Conservation (phyloP, 2,113 vertebrate species). For the Nycticryphes semicollaris region DNA sequence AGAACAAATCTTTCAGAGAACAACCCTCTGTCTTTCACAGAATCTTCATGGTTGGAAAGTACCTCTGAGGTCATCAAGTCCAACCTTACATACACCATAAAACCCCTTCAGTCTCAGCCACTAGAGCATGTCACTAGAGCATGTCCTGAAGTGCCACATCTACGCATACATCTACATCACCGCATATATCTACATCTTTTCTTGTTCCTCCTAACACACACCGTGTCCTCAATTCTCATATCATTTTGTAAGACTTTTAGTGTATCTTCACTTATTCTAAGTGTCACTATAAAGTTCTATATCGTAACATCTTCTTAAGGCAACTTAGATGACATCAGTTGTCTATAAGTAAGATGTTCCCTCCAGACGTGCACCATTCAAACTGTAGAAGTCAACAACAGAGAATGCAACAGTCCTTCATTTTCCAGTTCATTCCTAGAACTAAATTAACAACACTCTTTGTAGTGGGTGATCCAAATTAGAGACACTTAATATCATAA, state of each 20-base stretch:
- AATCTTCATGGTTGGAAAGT: too few relatives aligned
- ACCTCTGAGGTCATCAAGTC: too few relatives aligned
- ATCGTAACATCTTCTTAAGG: neutral
- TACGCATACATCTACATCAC: too few relatives aligned
- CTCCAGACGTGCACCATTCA: neutral
- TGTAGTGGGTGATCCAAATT: neutral
- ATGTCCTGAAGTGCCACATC: too few relatives aligned
- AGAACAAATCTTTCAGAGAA: neutral
- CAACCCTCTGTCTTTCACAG: neutral
- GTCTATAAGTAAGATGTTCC: neutral
- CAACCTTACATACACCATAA: too few relatives aligned
- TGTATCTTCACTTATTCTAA: neutral
- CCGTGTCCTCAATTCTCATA: neutral
- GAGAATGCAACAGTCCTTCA: neutral
- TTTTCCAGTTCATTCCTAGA: neutral
- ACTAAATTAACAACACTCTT: neutral
- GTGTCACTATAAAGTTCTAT: neutral
- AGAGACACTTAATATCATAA: neutral
- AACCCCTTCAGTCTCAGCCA: too few relatives aligned
- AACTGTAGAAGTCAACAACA: neutral
- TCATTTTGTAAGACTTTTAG: neutral
- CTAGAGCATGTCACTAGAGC: too few relatives aligned
- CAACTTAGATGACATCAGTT: neutral
- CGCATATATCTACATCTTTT: too few relatives aligned
- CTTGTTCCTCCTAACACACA: neutral